Evolutionary conservation across 2,797 vertebrate species (phyloP).

Genomic region (Cryptoprocta ferox): DNA sequence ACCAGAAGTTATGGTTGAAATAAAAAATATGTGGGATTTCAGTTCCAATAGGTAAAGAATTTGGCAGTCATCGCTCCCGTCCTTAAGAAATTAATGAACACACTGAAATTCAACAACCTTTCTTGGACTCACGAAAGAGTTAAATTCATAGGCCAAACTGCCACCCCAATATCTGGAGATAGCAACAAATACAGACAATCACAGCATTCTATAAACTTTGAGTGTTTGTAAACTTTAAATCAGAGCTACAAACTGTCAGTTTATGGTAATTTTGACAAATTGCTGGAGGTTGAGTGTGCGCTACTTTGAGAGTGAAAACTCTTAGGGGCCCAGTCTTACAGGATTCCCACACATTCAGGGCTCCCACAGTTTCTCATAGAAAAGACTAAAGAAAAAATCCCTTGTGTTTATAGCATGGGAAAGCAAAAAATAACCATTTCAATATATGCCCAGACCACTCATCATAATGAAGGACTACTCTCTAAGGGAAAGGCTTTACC

Average conservation of each 20-base stretch:
- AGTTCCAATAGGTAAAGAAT: not conserved
- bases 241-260: not conserved
- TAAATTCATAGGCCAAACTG: not conserved
- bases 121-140: not conserved
- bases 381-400: not conserved
- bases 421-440: not conserved
- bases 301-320: not conserved
- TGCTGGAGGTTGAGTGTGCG: not conserved
- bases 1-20: not conserved
- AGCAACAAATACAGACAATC: not conserved
- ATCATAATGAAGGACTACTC: not conserved
- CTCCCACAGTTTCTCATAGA: not conserved
- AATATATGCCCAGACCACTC: not conserved
- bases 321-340: not conserved
- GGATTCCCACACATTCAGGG: no score
- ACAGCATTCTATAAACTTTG: not conserved
- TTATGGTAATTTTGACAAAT: not conserved
- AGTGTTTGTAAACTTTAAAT: not conserved
- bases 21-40: not conserved
- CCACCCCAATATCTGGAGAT: not conserved
- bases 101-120: not conserved
- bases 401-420: not conserved
- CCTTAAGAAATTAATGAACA: not conserved
- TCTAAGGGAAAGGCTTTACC: not conserved
- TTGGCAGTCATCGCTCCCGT: not conserved